Conservation (phyloP, 2,113 vertebrate genomes). For the Erinaceus europaeus region DNA sequence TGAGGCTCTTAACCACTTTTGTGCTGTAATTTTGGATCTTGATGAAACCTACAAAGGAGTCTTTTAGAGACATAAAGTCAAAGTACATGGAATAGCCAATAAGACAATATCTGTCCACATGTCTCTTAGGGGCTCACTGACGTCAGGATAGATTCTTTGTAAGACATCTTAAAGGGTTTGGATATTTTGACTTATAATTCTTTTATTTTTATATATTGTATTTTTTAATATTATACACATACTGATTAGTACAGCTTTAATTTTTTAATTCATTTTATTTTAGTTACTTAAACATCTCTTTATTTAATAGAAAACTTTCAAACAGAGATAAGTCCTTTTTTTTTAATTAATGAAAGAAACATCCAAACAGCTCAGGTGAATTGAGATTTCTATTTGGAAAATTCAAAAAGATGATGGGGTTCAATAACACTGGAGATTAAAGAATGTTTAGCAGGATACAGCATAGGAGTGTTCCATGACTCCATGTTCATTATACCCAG, state of each 20-base stretch:
- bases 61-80: slow-evolving; percentile 31
- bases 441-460: neutral
- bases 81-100: neutral
- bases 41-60: neutral
- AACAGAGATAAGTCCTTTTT: neutral
- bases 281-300: neutral
- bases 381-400: neutral
- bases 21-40: neutral
- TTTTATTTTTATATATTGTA: neutral
- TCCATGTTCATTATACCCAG: neutral
- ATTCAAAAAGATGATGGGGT: neutral
- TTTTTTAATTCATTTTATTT: neutral
- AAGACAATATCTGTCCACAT: neutral
- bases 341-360: too few relatives aligned
- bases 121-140: neutral
- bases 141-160: neutral
- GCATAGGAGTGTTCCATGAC: neutral
- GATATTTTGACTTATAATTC: neutral
- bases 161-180: neutral
- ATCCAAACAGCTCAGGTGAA: neutral
- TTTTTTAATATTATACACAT: neutral
- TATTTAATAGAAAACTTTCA: neutral
- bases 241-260: too few relatives aligned
- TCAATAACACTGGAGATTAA: neutral
- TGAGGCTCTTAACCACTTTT: neutral